Evolutionary conservation across 1,140 invertebrate species (phyloP), one percentile per base, ranked within the genome.

Genomic region (Temnothorax longispinosus): DNA sequence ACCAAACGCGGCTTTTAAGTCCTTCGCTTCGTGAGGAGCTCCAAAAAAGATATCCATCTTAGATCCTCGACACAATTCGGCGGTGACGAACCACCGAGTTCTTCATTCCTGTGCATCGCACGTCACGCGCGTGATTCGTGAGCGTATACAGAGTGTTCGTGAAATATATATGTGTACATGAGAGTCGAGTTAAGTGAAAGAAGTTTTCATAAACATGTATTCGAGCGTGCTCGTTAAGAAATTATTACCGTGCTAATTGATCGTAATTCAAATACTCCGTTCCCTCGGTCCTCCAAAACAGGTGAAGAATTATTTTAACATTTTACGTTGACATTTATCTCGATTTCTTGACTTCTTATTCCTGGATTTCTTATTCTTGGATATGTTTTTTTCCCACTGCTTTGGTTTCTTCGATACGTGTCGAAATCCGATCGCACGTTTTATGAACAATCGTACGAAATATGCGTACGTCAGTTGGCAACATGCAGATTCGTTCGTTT

Each of bases 41-140:
- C 41, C 21, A 7, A 78, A 54, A 65, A 64, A 89, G 75, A 85
- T 89, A 88, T 62, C 67, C 62, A 87, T 88, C 92, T 92, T 88
- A 90, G 90, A 94, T 94, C 91, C 91, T 94, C 91, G 91, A 93
- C 93, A 92, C 92, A 91, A 93, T 93, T 94, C 88, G 88, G 87
- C 86, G 87, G 77, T 86, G 86, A 87, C 81, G 44, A 58, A 85
- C 87, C 90, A 91, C 92, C 92, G 92, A 15, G 5, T 92, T 88
- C 93, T 94, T 94, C 92, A 88, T 92, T 91, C 87, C 89, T 41
- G 90, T 93, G 90, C 92, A 77, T 90, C 91, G 89, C 92, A 92
- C 92, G 91, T 92, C 56, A 52, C 74, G 65, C 58, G 88, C 87
- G 80, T 84, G 86, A 76, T 89, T 90, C 84, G 89, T 90, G 82